Conservation (phyloP, 2,797 vertebrate species). For the Chromis chromis region DNA sequence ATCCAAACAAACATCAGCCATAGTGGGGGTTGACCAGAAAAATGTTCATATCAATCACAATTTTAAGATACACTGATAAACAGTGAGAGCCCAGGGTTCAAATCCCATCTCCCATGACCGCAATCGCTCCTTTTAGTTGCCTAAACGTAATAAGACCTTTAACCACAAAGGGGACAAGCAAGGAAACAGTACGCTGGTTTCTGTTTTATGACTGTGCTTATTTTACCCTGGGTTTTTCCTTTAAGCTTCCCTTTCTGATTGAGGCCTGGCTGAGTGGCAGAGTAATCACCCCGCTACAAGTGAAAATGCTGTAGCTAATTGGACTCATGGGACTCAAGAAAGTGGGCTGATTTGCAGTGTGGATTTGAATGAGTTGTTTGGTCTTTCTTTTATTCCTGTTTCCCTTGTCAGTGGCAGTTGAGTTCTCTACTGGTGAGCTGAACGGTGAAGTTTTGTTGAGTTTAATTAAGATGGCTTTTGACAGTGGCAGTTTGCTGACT, state of each 20-base stretch:
- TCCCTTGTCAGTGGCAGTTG: not conserved
- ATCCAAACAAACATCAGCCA: not conserved
- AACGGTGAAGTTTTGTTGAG: constrained; percentile 12
- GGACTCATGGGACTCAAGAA: constrained; percentile 40
- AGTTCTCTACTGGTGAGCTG: constrained; percentile 26
- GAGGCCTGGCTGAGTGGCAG: constrained; percentile 31
- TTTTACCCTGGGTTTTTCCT: constrained; percentile 19
- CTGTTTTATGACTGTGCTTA: not conserved
- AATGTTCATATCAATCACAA: not conserved
- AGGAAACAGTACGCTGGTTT: not conserved
- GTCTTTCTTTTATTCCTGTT: not conserved
- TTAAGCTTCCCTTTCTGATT: constrained; percentile 27
- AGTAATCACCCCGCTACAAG: constrained; percentile 34
- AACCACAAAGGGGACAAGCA: not conserved
- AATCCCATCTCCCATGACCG: not conserved
- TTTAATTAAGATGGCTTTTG: constrained; percentile 30
- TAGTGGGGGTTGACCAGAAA: no score
- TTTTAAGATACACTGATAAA: not conserved
- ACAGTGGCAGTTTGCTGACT: constrained; percentile 19
- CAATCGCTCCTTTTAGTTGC: not conserved
- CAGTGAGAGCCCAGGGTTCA: not conserved
- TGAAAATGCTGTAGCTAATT: constrained; percentile 47
- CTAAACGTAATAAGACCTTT: not conserved
- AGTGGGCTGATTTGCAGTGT: constrained; percentile 38
- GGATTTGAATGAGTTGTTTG: constrained; percentile 28